A percentile compares a stretch with the other conserved stretches of the same genome.
phyloP scores from a whole-genome alignment of 2,888 invertebrate genomes.

The Andrena trimmerana region DNA sequence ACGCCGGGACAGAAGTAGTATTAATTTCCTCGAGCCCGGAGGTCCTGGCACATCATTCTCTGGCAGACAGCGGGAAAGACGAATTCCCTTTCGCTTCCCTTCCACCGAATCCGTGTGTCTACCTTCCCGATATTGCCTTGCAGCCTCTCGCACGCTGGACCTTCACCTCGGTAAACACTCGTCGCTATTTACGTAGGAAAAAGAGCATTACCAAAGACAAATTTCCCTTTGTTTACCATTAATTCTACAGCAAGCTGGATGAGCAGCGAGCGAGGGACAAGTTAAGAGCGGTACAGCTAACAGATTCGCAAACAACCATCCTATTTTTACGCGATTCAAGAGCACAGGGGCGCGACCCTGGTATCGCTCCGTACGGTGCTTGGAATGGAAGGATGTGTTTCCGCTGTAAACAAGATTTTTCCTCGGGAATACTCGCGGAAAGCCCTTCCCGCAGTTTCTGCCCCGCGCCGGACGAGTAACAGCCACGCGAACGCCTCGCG shows the following conservation, averaged over 20 bases:
- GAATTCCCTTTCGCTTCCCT: constrained; percentile 53
- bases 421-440: constrained; percentile 49
- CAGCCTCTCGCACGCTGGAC: constrained; percentile 25
- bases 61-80: constrained; percentile 64
- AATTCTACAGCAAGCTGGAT: constrained; percentile 4
- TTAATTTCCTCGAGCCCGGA: constrained; percentile 76
- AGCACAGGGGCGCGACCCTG: not conserved
- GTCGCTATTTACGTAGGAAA: constrained; percentile 18
- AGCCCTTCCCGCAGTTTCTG: not conserved
- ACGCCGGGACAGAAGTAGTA: constrained; percentile 72
- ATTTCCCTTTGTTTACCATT: constrained; percentile 48
- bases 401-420: constrained; percentile 64
- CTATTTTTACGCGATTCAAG: constrained; percentile 15
- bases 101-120: constrained; percentile 29
- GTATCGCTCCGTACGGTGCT: too few relatives aligned
- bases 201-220: constrained; percentile 37
- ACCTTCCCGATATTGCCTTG: constrained; percentile 46
- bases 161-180: not conserved
- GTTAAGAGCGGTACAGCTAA: constrained; percentile 27
- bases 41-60: constrained; percentile 71
- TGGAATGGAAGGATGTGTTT: constrained; percentile 22
- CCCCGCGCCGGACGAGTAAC: constrained; percentile 51
- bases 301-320: constrained; percentile 52
- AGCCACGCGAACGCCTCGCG: constrained; percentile 47
- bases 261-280: constrained; percentile 18